These are phyloP conservation scores for Hypselothyrea guttata DNA, from an alignment of 2,888 invertebrate genomes.

Conservation along the genomic window DNA sequence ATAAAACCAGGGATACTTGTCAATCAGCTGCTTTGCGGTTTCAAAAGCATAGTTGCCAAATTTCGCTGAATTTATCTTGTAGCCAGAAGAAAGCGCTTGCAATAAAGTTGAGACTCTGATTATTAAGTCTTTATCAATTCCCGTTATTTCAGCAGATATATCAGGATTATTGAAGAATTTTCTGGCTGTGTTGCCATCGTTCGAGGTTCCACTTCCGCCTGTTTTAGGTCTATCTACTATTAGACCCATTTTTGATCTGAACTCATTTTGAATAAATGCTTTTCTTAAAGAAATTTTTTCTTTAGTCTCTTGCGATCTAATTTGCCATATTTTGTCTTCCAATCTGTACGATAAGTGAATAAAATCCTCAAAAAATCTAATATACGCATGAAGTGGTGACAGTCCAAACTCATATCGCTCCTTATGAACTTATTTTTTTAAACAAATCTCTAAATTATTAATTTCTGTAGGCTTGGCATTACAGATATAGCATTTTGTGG, in stretches of 20 bases:
- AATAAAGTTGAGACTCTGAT: slow-evolving; percentile 28
- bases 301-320: slow-evolving; percentile 22
- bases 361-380: slow-evolving; percentile 26
- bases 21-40: slow-evolving; percentile 2
- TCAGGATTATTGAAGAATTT: slow-evolving; percentile 21
- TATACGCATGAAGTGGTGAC: slow-evolving; percentile 23
- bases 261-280: slow-evolving; percentile 22
- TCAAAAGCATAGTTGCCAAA: not conserved
- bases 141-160: slow-evolving; percentile 37
- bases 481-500: not conserved
- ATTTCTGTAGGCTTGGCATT: not conserved
- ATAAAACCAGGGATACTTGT: slow-evolving; percentile 7
- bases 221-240: slow-evolving; percentile 29
- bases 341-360: slow-evolving; percentile 22
- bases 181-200: slow-evolving; percentile 39
- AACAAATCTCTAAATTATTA: not conserved
- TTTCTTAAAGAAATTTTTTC: slow-evolving; percentile 20
- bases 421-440: slow-evolving; percentile 24
- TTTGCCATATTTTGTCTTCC: slow-evolving; percentile 31
- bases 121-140: slow-evolving; percentile 31
- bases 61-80: slow-evolving; percentile 27
- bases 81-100: slow-evolving; percentile 24
- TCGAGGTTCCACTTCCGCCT: slow-evolving; percentile 28
- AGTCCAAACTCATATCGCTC: slow-evolving; percentile 23
- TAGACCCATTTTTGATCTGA: slow-evolving; percentile 28